phyloP scores from a whole-genome alignment of 2,113 vertebrate genomes.

The Agelaius tricolor region DNA sequence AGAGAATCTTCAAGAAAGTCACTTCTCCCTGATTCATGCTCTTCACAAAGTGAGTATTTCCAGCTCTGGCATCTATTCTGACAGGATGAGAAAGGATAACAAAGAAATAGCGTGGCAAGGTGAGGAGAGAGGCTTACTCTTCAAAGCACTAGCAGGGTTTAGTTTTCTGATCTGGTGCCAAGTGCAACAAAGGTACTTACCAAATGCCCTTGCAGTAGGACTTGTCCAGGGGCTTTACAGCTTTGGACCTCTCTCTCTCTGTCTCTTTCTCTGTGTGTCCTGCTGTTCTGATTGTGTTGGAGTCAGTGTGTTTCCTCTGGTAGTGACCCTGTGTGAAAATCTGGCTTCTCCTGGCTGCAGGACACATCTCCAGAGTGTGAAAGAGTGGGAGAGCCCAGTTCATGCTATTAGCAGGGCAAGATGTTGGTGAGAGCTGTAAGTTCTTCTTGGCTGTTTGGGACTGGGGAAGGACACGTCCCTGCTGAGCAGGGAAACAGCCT shows the following conservation, averaged over 20 bases:
- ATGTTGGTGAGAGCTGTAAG: not conserved
- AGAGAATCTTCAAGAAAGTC: not conserved
- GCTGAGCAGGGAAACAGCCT: not conserved
- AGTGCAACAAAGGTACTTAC: not conserved
- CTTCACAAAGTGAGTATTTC: not conserved
- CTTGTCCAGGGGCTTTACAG: not conserved
- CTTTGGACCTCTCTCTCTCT: not conserved
- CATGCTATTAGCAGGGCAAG: not conserved
- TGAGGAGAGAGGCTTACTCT: not conserved
- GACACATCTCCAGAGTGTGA: rapidly evolving
- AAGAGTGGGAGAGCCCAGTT: not conserved
- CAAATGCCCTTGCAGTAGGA: not conserved
- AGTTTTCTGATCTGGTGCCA: not conserved
- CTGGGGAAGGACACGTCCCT: rapidly evolving
- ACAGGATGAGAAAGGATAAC: not conserved
- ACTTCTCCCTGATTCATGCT: not conserved
- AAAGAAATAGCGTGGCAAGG: not conserved
- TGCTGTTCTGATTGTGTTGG: not conserved
- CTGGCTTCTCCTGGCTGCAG: not conserved
- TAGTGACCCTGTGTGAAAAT: not conserved
- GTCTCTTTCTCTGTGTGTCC: not conserved
- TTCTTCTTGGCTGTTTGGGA: not conserved
- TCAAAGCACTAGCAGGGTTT: not conserved
- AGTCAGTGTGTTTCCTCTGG: not conserved
- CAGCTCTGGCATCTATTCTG: not conserved